Base-by-base conservation (phyloP, 2,888 invertebrate genomes). In the Chrysolina haemoptera region DNA sequence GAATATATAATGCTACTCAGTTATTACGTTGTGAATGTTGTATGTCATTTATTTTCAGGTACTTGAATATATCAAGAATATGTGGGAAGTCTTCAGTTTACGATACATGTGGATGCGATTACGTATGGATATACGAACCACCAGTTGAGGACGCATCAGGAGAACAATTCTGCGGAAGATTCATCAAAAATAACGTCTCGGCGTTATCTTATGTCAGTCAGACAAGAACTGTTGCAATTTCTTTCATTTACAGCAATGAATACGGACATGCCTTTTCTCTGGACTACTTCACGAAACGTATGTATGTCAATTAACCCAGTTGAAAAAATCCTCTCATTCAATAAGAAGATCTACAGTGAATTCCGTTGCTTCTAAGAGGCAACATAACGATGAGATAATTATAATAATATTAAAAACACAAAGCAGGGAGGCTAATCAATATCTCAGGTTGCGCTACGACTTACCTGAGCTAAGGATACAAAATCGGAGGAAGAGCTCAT, bases 41-140 rank as follows among this genome's bases (percentile, higher is more conserved):
- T 43, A 62, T n/a, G 9, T 6, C 53, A 67, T 14, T n/a, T 59
- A 14, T 16, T 78, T 81, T 8, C 65, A 88, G 87, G 63, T 87
- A 81, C 76, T 76, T 87, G 65, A 87, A 87, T 78, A 82, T 87
- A 62, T 83, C 86, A 14, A 80, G 84, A 74, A 83, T 79, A 64
- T 87, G 87, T 71, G 84, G 81, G 6, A 84, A 82, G 70, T 74
- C 82, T 2, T 75, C 77, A 2, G 78, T 84, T 50, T 82, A 81
- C 22, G 83, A 82, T 62, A 80, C 79, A 16, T 87, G 86, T 71
- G 89, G 90, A 63, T 93, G 92, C 80, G 92, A 93, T 82, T 91
- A 92, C 80, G 90, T 93, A 20, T 90, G 91, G 88, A 89, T 93
- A 71, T 90, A 91, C 67, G 93, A 93, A 82, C 92, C 92, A 5